Evolutionary conservation across 1,140 invertebrate species (phyloP).

Genomic region (Leptinotarsa texana): DNA sequence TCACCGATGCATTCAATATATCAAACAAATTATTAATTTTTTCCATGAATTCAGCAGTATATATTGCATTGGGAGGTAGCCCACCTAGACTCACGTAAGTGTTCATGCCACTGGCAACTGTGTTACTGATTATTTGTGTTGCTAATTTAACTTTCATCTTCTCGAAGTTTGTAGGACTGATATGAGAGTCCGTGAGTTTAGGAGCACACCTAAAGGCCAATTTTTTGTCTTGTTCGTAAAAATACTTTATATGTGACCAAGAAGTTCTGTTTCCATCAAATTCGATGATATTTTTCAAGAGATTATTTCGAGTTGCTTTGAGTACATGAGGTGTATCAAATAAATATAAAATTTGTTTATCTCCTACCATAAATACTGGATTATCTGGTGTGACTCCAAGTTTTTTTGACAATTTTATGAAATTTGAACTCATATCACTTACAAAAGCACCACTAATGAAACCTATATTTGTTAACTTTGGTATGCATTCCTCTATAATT

Average conservation of each 20-base stretch:
- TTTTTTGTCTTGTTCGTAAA: constrained; percentile 20
- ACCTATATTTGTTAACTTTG: too few species aligned
- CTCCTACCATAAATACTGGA: constrained; percentile 7
- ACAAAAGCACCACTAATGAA: too few species aligned
- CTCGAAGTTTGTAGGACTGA: constrained; percentile 18
- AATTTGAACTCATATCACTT: too few species aligned
- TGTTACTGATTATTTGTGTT: constrained; percentile 22
- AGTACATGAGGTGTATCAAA: constrained; percentile 15
- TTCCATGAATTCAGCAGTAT: constrained; percentile 17
- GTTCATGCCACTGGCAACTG: constrained; percentile 25
- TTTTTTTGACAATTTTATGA: constrained; percentile 10
- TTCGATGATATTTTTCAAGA: background rate
- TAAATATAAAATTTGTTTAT: background rate
- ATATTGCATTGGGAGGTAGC: constrained; percentile 5
- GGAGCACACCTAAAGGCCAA: constrained; percentile 24
- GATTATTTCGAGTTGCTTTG: constrained; percentile 27
- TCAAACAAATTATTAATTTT: constrained; percentile 20
- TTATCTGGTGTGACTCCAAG: constrained; percentile 17
- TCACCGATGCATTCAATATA: constrained; percentile 12
- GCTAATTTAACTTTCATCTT: constrained; percentile 23
- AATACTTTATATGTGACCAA: background rate
- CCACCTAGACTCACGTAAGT: constrained; percentile 9
- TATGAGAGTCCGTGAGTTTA: constrained; percentile 20
- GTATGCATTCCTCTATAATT: constrained; percentile 21
- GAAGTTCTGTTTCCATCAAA: constrained; percentile 9